Evolutionary conservation across 2,888 invertebrate species (phyloP), one percentile per base, ranked within the genome.

Genomic region (Pristionchus fissidentatus): DNA sequence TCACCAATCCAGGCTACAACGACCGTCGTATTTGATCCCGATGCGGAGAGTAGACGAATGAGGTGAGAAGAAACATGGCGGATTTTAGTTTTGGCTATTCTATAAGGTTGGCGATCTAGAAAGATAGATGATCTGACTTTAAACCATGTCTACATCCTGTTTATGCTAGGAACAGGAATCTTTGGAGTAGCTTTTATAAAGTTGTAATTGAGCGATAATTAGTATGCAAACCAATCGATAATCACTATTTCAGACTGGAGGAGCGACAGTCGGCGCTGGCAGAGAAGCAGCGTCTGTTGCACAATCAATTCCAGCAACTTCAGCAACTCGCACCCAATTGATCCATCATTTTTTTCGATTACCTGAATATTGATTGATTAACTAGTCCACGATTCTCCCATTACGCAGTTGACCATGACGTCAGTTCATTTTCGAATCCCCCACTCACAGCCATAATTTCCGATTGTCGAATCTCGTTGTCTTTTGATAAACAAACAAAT

Each of bases 241-340:
- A 83, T n/a, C n/a, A n/a, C n/a, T n/a, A 77, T 15, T 85, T 75
- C 55, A 87, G 87, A 66, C 87, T 90, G 35, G 89, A 89, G 75
- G 87, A 88, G 66, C 85, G 89, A 43, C 88, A 89, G 60, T 86
- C 88, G 57, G 55, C 86, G 62, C 84, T 90, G 35, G 89, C 87
- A 26, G 90, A 90, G 83, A 90, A 90, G 77, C 90, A 90, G 83
- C 84, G 87, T 22, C 87, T 89, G 83, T 84, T 90, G 41, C 84
- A 88, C 77, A 84, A 75, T 29, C 90, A 90, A 81, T 88, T 90
- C 66, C 86, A 89, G 29, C 88, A 88, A 70, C 83, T 90, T 32
- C 89, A 90, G 82, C 87, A 89, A 38, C 70, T 83, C 29, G 83
- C 70, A 7, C 83, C 70, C 29, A 81, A 81, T 81, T 81, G 41